Base-by-base conservation (phyloP, 2,113 vertebrate species). In the Pelecanus crispus region DNA sequence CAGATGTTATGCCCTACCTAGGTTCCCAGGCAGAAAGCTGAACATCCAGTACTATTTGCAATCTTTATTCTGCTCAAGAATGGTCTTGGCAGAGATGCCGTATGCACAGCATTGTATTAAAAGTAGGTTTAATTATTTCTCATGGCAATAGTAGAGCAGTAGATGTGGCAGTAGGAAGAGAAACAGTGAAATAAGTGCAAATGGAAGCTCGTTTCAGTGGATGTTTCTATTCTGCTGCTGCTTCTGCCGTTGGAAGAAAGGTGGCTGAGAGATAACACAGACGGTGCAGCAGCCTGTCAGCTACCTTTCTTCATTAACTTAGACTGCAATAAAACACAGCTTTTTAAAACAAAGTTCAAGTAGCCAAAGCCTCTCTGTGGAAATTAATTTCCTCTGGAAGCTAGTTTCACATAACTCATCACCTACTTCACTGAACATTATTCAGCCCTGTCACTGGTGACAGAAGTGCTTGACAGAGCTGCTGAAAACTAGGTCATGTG, bases 341-440 rank as follows among this genome's bases (percentile, higher is more conserved):
- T 81, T 82, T 96, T 93, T 32, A 90, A 97, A 96, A 92, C 79
- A 92, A 94, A 91, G 95, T 83, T 97, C 87, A 74, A 95, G 95
- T 92, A 96, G 81, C 92, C 67, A 93, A 90, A 94, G 59, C 59
- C 72, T 83, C 82, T 47, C 59, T 16, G 63, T 77, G 42, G 65
- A 89, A 94, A 88, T 95, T 93, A 75, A 93, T 92, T 97, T 94
- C 86, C 90, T 74, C 85, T 94, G 90, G 81, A 94, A 94, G 19
- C 44, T 34, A 44, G 79, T 70, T 95, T 81, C 86, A 31, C 7
- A 9, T 56, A 94, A 86, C 96, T 97, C 91, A 84, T 83, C 86
- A 82, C 77, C 84, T 78, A 36, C 91, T 91, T 93, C 77, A 67
- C 67, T 59, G 81, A 95, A 62, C 74, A 56, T 88, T 93, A 92